A percentile compares a stretch with the other conserved stretches of the same genome.
These are phyloP conservation scores for Corvus moneduloides DNA, from an alignment of 2,113 vertebrate species.

Conservation along the genomic window DNA sequence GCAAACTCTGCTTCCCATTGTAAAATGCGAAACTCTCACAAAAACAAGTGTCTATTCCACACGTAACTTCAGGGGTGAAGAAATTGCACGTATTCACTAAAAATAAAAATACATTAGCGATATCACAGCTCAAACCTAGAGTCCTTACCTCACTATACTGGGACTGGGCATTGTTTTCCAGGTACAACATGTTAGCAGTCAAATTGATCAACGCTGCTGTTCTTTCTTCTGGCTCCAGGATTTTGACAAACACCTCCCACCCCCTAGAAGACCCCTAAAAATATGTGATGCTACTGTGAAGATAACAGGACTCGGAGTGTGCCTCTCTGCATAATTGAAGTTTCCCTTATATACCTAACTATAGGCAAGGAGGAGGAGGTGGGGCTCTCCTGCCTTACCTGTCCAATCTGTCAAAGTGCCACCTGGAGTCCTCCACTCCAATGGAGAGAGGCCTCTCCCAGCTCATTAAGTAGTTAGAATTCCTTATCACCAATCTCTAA, in stretches of 20 bases:
- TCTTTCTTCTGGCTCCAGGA: constrained; percentile 97
- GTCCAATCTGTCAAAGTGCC: constrained; percentile 88
- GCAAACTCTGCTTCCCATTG: not conserved
- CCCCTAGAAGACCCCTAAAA: constrained; percentile 80
- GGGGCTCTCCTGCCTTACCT: constrained; percentile 87
- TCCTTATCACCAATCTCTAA: constrained; percentile 84
- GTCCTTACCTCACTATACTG: constrained; percentile 97
- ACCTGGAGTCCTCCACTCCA: constrained; percentile 89
- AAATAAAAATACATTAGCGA: not conserved
- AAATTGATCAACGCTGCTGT: constrained; percentile 96
- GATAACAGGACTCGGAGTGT: constrained; percentile 82
- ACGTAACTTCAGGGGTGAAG: not conserved
- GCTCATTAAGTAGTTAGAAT: constrained; percentile 84
- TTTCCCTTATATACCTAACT: constrained; percentile 88
- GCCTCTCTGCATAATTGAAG: constrained; percentile 84
- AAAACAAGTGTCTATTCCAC: not conserved
- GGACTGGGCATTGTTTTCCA: constrained; percentile 93
- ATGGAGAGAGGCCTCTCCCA: constrained; percentile 81
- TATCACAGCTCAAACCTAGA: constrained; percentile 47
- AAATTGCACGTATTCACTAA: not conserved
- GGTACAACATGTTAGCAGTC: constrained; percentile 99
- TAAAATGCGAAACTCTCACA: not conserved
- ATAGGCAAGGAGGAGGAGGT: constrained; percentile 81
- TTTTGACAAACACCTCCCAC: constrained; percentile 88
- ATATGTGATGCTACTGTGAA: constrained; percentile 74